Evolutionary conservation across 2,113 vertebrate genomes (phyloP), one percentile per base, ranked within the genome.

Genomic region (Bos javanicus): DNA sequence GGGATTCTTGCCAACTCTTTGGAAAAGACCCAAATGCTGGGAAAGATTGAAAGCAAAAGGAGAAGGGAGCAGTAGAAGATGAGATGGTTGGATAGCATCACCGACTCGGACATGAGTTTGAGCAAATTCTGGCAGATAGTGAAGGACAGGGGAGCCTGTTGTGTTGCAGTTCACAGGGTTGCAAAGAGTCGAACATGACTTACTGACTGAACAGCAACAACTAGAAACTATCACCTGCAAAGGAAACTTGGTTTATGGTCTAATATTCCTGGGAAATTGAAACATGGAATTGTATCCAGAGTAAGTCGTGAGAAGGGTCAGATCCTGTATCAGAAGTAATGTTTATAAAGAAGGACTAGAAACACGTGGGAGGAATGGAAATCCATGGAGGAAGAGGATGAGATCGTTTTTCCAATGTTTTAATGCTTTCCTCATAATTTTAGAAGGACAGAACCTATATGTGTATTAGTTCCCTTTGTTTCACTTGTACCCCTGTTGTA

Each of bases 181-280:
- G 39, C 71, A 26, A 71, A 43, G 71, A 76, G 39, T 39, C 2
- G 19, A 71, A 76, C 12, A 43, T 43, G 71, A 76, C 71, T 43
- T 76, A 76, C 11, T 43, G 23, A 43, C 39, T 43, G 23, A 76
- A 76, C 12, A 43, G 25, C 36, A 74, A 26, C 71, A 26, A 43
- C 71, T 76, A 26, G 71, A 43, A 26, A 43, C 21, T 14, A 76
- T 76, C 23, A 76, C 67, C 10, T 71, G 67, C 71, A 43, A 43
- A 74, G 33, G 11, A 82, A 94, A 74, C 21, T 91, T 91, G 43
- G 8, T 50, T 52, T 91, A 54, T 60, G 7, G 91, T 89, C 33
- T 82, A 76, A 52, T 76, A n/a, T 50, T 89, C 5, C 85, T 36
- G 28, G 54, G 23, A 60, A 74, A 83, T 3, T 39, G 21, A n/a